Percentiles rank a stretch among this genome's conserved stretches.
phyloP scores from a whole-genome alignment of 2,797 vertebrate species.

The Balearica regulorum region DNA sequence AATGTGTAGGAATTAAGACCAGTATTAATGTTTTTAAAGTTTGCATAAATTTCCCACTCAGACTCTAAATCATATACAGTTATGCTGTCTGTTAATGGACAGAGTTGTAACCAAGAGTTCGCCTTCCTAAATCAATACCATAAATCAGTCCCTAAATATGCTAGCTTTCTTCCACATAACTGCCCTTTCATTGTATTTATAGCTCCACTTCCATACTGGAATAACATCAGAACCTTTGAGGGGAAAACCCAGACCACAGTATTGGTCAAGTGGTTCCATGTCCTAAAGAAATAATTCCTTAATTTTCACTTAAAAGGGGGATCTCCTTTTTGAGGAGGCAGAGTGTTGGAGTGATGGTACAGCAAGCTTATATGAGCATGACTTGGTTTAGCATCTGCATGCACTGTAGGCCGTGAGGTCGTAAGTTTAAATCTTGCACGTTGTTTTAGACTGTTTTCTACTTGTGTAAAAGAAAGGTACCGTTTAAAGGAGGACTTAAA shows the following conservation, averaged over 20 bases:
- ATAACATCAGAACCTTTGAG: neutral
- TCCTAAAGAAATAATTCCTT: neutral
- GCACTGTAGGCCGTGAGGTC: neutral
- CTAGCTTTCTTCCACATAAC: neutral
- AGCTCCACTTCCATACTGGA: neutral
- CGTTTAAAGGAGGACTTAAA: neutral
- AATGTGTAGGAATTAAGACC: neutral
- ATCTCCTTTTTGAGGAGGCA: neutral
- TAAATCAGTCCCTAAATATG: neutral
- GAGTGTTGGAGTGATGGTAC: rapidly evolving
- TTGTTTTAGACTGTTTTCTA: neutral
- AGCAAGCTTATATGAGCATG: neutral
- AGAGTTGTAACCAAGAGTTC: neutral
- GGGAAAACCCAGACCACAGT: neutral
- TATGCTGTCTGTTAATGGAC: neutral
- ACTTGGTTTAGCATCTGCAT: neutral
- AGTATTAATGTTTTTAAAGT: neutral
- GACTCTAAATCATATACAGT: neutral
- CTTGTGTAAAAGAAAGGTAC: neutral
- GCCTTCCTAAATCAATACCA: neutral
- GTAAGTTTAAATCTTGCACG: rapidly evolving
- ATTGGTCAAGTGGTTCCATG: neutral
- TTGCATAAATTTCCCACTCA: neutral
- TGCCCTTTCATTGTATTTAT: neutral
- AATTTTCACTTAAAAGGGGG: neutral